Percentiles rank a stretch among this genome's conserved stretches.
Evolutionary conservation across 2,113 vertebrate genomes (phyloP).

Genomic region (Pseudorasbora parva): DNA sequence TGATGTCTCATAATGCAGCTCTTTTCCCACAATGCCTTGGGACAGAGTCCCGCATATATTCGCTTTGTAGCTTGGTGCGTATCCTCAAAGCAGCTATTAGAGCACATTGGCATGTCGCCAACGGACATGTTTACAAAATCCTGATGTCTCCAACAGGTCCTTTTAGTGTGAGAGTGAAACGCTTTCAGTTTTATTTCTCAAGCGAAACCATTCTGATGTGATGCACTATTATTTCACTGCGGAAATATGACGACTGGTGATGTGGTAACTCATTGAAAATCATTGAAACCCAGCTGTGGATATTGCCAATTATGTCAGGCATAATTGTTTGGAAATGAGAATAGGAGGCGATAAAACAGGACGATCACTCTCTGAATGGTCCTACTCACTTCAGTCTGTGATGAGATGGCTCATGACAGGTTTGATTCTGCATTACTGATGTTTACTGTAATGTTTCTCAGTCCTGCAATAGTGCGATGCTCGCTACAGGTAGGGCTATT

Average conservation of each 20-base stretch:
- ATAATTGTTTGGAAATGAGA: slow-evolving; percentile 65
- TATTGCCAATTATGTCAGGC: slow-evolving; percentile 65
- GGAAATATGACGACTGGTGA: slow-evolving; percentile 63
- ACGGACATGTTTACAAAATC: slow-evolving; percentile 69
- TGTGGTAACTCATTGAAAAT: slow-evolving; percentile 56
- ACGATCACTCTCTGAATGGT: slow-evolving; percentile 54
- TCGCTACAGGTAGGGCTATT: neutral
- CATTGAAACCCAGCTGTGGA: slow-evolving; percentile 58
- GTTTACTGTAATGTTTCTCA: slow-evolving; percentile 15
- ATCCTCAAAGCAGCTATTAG: slow-evolving; percentile 71
- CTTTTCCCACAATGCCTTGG: slow-evolving; percentile 73
- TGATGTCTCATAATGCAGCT: slow-evolving; percentile 76
- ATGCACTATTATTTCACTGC: slow-evolving; percentile 67
- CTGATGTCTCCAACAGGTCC: slow-evolving; percentile 73
- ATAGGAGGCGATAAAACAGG: slow-evolving; percentile 53
- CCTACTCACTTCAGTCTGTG: slow-evolving; percentile 45
- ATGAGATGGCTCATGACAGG: slow-evolving; percentile 47
- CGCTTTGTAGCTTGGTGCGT: slow-evolving; percentile 69
- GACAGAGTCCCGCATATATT: slow-evolving; percentile 70
- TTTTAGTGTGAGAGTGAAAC: slow-evolving; percentile 68
- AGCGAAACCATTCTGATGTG: slow-evolving; percentile 65
- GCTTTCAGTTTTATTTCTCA: slow-evolving; percentile 66
- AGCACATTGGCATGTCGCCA: slow-evolving; percentile 62
- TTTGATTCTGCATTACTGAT: slow-evolving; percentile 44
- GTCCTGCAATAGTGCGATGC: neutral